These are phyloP conservation scores for Apodemus sylvaticus DNA, from an alignment of 2,113 vertebrate species.

Conservation along the genomic window DNA sequence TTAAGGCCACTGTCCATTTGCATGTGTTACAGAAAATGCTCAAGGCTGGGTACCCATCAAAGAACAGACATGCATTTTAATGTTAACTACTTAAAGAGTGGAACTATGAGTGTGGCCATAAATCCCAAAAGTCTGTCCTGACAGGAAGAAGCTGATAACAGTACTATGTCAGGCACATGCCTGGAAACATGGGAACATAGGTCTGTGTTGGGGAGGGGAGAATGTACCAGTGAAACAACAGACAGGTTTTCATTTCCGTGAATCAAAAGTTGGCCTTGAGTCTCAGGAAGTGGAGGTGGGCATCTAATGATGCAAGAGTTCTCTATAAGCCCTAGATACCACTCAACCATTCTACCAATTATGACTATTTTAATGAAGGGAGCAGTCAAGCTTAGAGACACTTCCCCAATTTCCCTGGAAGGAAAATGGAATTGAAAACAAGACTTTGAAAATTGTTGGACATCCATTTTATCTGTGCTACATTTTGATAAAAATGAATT, in stretches of 20 bases:
- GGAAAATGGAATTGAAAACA: constrained; percentile 20
- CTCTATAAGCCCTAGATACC: not conserved
- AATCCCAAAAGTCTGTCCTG: not conserved
- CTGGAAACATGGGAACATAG: not conserved
- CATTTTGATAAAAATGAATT: not conserved
- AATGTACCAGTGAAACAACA: not conserved
- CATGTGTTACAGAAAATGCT: not conserved
- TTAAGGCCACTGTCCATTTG: not conserved
- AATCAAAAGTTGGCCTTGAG: not conserved
- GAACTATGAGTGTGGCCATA: not conserved
- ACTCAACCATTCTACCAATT: not conserved
- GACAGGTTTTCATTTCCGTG: not conserved
- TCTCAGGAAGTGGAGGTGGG: not conserved
- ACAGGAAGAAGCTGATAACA: not conserved
- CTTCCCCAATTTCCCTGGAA: not conserved
- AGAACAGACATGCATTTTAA: not conserved
- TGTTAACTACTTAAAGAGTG: not conserved
- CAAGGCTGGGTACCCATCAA: not conserved
- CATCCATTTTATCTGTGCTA: not conserved
- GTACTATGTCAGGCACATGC: not conserved
- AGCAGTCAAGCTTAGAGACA: not conserved
- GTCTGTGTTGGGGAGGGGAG: not conserved
- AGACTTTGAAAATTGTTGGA: not conserved
- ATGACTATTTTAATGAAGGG: not conserved
- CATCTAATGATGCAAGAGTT: not conserved